Evolutionary conservation across 2,113 vertebrate genomes (phyloP), one percentile per base, ranked within the genome.

Genomic region (Alces alces): DNA sequence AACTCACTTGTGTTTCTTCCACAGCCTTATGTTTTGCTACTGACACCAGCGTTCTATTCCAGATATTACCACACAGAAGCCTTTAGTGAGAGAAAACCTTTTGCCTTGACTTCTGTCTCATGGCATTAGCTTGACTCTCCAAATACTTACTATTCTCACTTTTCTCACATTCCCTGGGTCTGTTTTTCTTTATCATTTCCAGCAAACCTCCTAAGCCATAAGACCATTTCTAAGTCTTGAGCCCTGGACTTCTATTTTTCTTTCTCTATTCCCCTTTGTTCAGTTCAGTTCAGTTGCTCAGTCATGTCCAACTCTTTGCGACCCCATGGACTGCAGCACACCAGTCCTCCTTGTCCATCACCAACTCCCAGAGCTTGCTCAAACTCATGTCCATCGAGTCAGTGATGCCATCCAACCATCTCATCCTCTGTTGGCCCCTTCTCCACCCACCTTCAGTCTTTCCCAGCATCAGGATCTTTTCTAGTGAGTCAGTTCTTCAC

Each of bases 61-160:
- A 88, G 23, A 33, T 92, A 4, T 70, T 95, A 60, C n/a, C 50
- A 58, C n/a, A 45, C 76, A 78, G 60, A 82, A 93, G 73, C n/a
- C 70, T 88, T 97, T 96, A 39, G 47, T 98, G 79, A 95, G 93
- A 96, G 70, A 84, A 97, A 84, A 90, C 61, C 21, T 85, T 23
- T 89, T 95, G 52, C 33, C n/a, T 95, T 90, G 33, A 30, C 57
- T 96, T 97, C 83, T 85, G 57, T 70, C 95, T 54, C 28, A 55
- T 90, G 45, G 30, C 11, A 60, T 36, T 96, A 84, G 30, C 45
- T 70, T 86, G 21, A 45, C 43, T 96, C 6, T 94, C 43, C 83
- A 93, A 57, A 78, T 79, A 70, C 28, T 95, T 90, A 70, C 7
- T 25, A 89, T 14, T 28, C 17, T 70, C 28, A 83, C 27, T 91